Percentiles rank a stretch among this genome's conserved stretches.
These are phyloP conservation scores for Lithosia quadra DNA, from an alignment of 2,888 invertebrate species.

Conservation along the genomic window DNA sequence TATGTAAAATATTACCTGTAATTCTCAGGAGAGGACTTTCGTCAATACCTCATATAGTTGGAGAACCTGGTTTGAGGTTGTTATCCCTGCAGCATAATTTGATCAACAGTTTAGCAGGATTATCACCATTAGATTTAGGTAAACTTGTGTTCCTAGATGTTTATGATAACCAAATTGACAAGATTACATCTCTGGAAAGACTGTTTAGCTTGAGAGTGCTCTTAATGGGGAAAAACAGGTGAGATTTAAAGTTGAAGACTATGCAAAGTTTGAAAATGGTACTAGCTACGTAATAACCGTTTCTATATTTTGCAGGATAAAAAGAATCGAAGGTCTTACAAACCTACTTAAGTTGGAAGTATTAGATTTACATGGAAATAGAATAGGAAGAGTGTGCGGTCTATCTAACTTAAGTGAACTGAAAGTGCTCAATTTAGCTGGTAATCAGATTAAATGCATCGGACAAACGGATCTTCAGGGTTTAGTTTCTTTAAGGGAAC, in stretches of 20 bases:
- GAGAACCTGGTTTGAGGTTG: constrained; percentile 92
- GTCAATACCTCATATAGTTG: constrained; percentile 93
- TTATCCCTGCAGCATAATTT: constrained; percentile 97
- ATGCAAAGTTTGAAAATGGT: neutral
- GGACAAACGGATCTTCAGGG: constrained; percentile 93
- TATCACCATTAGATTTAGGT: constrained; percentile 86
- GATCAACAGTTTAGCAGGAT: constrained; percentile 91
- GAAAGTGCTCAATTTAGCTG: constrained; percentile 97
- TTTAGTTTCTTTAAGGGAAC: constrained; percentile 92
- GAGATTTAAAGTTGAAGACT: constrained; percentile 28
- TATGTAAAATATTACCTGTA: neutral
- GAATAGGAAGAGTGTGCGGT: constrained; percentile 91
- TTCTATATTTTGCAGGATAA: constrained; percentile 86
- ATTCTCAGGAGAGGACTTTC: constrained; percentile 90
- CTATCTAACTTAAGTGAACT: constrained; percentile 90
- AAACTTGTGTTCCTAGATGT: constrained; percentile 96
- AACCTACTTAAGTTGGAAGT: constrained; percentile 93
- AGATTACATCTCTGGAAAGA: constrained; percentile 92
- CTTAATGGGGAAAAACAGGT: constrained; percentile 97
- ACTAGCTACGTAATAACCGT: neutral
- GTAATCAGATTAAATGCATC: constrained; percentile 94
- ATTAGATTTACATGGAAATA: constrained; percentile 97
- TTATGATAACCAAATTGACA: constrained; percentile 97
- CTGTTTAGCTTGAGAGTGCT: constrained; percentile 94
- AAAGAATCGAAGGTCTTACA: constrained; percentile 92